Percentiles rank a stretch among this genome's conserved stretches.
phyloP scores from a whole-genome alignment of 2,888 invertebrate genomes.

The Pachliopta kotzebuea region DNA sequence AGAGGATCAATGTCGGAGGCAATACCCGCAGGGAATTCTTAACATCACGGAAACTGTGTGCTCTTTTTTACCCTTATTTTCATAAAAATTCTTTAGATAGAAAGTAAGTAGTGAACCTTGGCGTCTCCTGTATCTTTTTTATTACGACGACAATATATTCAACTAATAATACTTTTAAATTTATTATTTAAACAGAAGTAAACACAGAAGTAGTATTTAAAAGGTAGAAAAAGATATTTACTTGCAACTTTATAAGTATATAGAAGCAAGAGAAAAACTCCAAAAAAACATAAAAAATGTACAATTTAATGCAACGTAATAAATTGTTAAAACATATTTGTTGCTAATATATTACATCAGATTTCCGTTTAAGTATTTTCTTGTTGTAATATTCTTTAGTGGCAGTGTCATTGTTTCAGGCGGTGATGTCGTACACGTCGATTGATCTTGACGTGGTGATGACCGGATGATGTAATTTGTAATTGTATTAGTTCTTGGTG shows the following conservation, averaged over 20 bases:
- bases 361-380: constrained; percentile 7
- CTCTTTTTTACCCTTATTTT: too few relatives aligned
- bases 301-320: constrained; percentile 12
- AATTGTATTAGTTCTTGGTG: constrained; percentile 6
- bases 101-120: too few relatives aligned
- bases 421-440: not conserved
- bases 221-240: too few relatives aligned
- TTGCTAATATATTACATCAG: constrained; percentile 9
- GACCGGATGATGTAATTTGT: not conserved
- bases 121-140: too few relatives aligned
- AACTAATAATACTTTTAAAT: too few relatives aligned
- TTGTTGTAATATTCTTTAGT: constrained; percentile 7
- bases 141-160: too few relatives aligned
- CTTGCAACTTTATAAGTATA: too few relatives aligned
- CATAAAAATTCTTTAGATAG: too few relatives aligned
- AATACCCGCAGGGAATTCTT: too few relatives aligned
- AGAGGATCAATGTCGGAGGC: too few relatives aligned
- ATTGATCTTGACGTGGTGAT: not conserved
- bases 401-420: not conserved
- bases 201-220: not conserved
- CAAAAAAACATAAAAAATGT: constrained; percentile 13
- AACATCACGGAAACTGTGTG: too few relatives aligned
- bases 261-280: not conserved
- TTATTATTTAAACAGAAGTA: not conserved
- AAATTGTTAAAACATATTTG: constrained; percentile 6